Percentiles rank a stretch among this genome's conserved stretches.
These are phyloP conservation scores for Alligator mississippiensis DNA, from an alignment of 2,113 vertebrate genomes.

Conservation along the genomic window DNA sequence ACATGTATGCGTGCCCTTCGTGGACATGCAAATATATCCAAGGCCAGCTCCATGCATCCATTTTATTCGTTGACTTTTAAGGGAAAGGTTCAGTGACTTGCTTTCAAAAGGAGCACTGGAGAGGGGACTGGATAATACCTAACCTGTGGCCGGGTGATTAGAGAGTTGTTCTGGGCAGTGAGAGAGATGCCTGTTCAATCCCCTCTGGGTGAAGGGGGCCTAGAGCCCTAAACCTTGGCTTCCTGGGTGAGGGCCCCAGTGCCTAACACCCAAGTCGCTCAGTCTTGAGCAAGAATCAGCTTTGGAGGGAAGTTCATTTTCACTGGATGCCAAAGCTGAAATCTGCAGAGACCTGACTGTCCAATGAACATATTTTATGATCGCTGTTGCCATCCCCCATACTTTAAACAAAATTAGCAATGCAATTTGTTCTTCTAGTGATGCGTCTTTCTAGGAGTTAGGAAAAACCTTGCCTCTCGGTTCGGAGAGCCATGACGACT, in stretches of 20 bases:
- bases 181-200: neutral
- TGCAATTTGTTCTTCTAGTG: conserved; percentile 52
- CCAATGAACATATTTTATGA: conserved; percentile 41
- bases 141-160: neutral
- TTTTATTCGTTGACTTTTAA: neutral
- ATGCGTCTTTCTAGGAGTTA: neutral
- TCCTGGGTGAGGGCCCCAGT: no score
- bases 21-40: no score
- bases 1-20: no score
- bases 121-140: no score
- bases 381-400: conserved; percentile 47
- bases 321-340: conserved; percentile 12
- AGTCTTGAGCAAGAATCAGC: neutral
- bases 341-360: conserved; percentile 46
- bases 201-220: no score
- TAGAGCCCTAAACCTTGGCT: no score
- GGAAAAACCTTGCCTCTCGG: conserved; percentile 46
- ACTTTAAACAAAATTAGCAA: conserved; percentile 60
- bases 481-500: conserved; percentile 16
- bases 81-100: neutral
- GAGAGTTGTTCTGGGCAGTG: neutral
- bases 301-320: conserved; percentile 38
- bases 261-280: neutral
- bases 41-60: no score
- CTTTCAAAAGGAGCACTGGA: neutral